These are phyloP conservation scores for Cephalopachus bancanus DNA, from an alignment of 2,797 vertebrate genomes.

Conservation along the genomic window DNA sequence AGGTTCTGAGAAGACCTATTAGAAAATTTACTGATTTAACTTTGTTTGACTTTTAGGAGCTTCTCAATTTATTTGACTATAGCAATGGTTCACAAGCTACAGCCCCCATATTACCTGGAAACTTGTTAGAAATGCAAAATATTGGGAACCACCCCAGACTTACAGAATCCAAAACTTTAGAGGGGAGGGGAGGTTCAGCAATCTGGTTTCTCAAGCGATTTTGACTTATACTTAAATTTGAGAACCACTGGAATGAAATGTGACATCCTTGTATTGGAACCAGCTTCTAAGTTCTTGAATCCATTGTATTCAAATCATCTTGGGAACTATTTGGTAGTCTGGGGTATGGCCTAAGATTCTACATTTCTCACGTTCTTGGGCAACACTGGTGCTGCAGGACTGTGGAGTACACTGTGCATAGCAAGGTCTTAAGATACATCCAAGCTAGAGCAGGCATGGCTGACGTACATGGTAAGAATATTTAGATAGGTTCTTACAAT, in stretches of 20 bases:
- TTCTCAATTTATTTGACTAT: background rate
- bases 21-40: constrained; percentile 18
- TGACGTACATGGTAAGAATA: background rate
- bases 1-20: background rate
- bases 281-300: background rate
- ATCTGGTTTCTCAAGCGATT: background rate
- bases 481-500: background rate
- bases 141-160: background rate
- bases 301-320: background rate
- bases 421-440: background rate
- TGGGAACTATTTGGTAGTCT: background rate
- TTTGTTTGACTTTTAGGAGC: background rate
- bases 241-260: background rate
- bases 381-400: background rate
- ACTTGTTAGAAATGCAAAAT: constrained; percentile 24
- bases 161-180: background rate
- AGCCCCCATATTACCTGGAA: background rate
- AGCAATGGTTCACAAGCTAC: background rate
- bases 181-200: background rate
- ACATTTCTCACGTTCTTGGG: background rate
- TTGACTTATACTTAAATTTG: background rate
- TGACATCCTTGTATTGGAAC: background rate
- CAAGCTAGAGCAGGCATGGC: background rate
- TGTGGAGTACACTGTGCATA: background rate
- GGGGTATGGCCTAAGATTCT: background rate